Base-by-base conservation (phyloP, 2,888 invertebrate species). In the Drosophila prolongata region DNA sequence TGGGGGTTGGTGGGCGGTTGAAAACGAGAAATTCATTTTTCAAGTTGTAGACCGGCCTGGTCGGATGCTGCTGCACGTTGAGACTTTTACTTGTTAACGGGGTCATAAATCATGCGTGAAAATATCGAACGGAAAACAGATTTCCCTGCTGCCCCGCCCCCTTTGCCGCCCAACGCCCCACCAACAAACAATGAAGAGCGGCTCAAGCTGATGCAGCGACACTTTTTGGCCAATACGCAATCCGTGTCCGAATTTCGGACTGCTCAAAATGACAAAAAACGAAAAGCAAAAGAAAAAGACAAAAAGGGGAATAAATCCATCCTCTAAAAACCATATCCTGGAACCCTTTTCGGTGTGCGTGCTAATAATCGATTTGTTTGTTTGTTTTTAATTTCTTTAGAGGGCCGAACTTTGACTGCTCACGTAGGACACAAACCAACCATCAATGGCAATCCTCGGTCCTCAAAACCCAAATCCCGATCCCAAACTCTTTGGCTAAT, bases 41-140 rank as follows among this genome's bases (percentile, higher is more conserved):
- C 83, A 83, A 71, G 74, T 64, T 73, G 65, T 85, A 75, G 75
- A 46, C 60, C 61, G 55, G 54, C 44, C 53, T 65, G 66, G 64
- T 60, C 64, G 62, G 70, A 55, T 55, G 53, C 75, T 74, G 87
- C 75, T 58, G 80, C 83, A 83, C 86, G 86, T 83, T 85, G 71
- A 88, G 83, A 85, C 86, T 84, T 86, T 86, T 88, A 83, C 83
- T 84, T 88, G 83, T 84, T 88, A 88, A 88, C 84, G 84, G 89
- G 80, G 84, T 88, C 84, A 84, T 84, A 84, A 84, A 84, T 84
- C 84, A 84, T 84, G 84, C 84, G 84, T 84, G 80, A 88, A 84
- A 86, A 88, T 84, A 84, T 84, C 87, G 89, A 80, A 86, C 87
- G 84, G 78, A 88, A 88, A 83, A 86, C 89, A 86, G 84, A 84